These are phyloP conservation scores for Cotesia chilonis DNA, from an alignment of 1,140 invertebrate genomes.

Conservation along the genomic window DNA sequence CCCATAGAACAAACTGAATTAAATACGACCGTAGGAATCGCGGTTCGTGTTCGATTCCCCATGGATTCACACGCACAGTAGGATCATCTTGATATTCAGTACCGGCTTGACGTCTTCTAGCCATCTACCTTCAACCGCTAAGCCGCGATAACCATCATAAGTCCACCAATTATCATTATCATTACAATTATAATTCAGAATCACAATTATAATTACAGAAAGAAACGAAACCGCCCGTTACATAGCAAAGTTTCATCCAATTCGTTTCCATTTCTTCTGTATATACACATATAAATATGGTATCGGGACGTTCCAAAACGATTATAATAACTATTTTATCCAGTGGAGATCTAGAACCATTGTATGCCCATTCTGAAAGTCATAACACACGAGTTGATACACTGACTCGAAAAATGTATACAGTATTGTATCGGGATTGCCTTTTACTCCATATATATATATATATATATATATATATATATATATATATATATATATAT, in stretches of 20 bases:
- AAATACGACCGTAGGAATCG: slow-evolving; percentile 4
- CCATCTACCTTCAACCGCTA: slow-evolving; percentile 32
- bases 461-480: background rate
- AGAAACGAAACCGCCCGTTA: too few species aligned
- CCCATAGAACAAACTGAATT: background rate
- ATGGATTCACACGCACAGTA: slow-evolving; percentile 29
- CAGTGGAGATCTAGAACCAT: slow-evolving; percentile 64
- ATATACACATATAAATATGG: background rate
- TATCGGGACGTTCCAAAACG: slow-evolving; percentile 52
- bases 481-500: background rate
- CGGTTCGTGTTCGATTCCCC: slow-evolving; percentile 25
- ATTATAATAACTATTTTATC: slow-evolving; percentile 68
- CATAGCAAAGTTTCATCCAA: too few species aligned
- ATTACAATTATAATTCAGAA: too few species aligned
- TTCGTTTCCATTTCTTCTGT: too few species aligned
- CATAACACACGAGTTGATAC: slow-evolving; percentile 60
- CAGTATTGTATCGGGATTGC: slow-evolving; percentile 42
- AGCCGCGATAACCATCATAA: too few species aligned
- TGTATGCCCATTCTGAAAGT: slow-evolving; percentile 66
- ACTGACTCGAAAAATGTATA: slow-evolving; percentile 54
- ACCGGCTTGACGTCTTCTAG: background rate
- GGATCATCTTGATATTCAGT: slow-evolving; percentile 20
- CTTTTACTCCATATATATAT: slow-evolving; percentile 4
- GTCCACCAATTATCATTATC: too few species aligned
- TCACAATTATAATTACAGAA: too few species aligned